Base-by-base conservation (phyloP, 1,140 invertebrate species). In the Homarus americanus region DNA sequence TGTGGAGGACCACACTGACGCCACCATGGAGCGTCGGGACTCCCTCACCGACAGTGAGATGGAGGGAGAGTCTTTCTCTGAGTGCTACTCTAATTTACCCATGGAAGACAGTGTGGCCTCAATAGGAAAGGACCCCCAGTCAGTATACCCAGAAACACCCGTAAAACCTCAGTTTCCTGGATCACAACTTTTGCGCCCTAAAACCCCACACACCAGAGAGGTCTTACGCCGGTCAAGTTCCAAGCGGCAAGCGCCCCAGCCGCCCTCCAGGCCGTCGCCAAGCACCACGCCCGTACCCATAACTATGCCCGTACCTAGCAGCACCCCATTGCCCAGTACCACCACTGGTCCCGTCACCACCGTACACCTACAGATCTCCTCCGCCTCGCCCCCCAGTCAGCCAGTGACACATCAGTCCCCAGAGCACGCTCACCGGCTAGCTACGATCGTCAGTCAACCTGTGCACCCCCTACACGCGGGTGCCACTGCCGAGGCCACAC, bases 191-290 rank as follows among this genome's bases (percentile, higher is more conserved):
- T 36, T 76, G 34, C 73, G 34, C 2, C 73, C 73, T n/a, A 38
- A 36, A 24, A 53, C 41, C 5, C 38, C 38, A n/a, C 78, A 32
- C 20, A 7, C 41, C 78, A 84, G 40, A 38, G 80, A 66, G 5
- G 20, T 40, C 1, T 20, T 63, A 28, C 58, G 63, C 2, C 63
- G 82, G n/a, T 66, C 63, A 5, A 44, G 34, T 34, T 20, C 32
- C 24, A 84, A 84, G 63, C 53, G 82, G 5, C 82, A 72, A 66
- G 82, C 82, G 38, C 82, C 82, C 3, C 82, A 84, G 63, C 82
- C 73, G n/a, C 75, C 85, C 85, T 44, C 38, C n/a, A 76, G 84
- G 40, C 82, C 82, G 32, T 28, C 82, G 9, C 72, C 49, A 9
- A 34, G 2, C 41, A 36, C 85, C 36, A 41, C 85, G 12, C 53